phyloP scores from a whole-genome alignment of 2,797 vertebrate species.

The Glyptemys insculpta region DNA sequence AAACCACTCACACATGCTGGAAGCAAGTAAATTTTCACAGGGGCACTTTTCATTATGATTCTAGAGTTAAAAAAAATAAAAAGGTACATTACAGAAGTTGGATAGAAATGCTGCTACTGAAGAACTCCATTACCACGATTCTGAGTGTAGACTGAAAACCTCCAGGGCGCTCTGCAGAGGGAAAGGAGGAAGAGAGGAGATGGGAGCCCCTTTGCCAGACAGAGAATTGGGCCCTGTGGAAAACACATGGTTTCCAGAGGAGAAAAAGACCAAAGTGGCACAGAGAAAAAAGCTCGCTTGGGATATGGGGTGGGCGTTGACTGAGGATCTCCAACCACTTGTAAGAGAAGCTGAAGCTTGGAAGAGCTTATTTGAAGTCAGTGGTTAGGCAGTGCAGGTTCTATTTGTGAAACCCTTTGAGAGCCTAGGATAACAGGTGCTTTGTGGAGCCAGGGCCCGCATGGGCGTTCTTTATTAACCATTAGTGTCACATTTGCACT shows the following conservation, averaged over 20 bases:
- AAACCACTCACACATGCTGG: fast-evolving
- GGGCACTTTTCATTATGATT: fast-evolving
- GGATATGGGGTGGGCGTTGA: neutral
- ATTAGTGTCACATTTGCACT: neutral
- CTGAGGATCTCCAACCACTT: neutral
- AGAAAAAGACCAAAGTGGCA: neutral
- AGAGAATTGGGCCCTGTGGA: fast-evolving
- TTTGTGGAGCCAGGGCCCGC: neutral
- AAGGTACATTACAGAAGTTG: neutral
- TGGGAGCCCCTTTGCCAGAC: fast-evolving
- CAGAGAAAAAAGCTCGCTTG: neutral
- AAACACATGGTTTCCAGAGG: neutral
- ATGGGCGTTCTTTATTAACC: neutral
- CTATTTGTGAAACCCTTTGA: neutral
- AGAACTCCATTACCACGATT: neutral
- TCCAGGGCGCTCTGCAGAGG: neutral
- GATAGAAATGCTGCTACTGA: neutral
- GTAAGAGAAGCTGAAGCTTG: neutral
- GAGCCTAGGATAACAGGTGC: no score
- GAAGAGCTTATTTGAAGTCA: neutral
- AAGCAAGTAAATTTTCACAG: neutral
- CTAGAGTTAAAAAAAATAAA: neutral
- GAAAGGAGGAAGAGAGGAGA: neutral
- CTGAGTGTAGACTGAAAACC: neutral
- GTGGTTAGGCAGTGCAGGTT: neutral